These are phyloP conservation scores for Chionomys nivalis DNA, from an alignment of 2,113 vertebrate species.

Conservation along the genomic window DNA sequence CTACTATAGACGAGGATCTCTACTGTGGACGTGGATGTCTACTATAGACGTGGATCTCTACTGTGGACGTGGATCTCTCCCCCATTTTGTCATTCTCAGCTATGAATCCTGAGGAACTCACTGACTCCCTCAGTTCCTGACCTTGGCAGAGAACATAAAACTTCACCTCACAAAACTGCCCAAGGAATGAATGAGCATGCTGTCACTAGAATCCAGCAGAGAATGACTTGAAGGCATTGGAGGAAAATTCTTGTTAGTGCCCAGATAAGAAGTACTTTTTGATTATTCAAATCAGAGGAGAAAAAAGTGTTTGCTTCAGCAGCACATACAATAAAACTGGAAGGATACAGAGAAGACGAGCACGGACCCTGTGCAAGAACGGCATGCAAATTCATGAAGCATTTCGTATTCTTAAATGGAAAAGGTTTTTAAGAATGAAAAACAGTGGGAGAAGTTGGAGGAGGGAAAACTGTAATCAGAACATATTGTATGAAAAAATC, in stretches of 20 bases:
- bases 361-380: too few relatives aligned
- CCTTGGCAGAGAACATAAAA: neutral
- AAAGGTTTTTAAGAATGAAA: neutral
- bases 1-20: too few relatives aligned
- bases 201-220: neutral
- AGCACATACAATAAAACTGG: neutral
- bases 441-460: neutral
- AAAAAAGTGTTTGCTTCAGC: neutral
- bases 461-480: neutral
- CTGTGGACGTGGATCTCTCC: neutral
- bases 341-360: neutral
- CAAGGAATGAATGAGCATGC: neutral
- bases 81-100: neutral
- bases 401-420: neutral
- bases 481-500: neutral
- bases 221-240: neutral
- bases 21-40: neutral
- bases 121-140: neutral
- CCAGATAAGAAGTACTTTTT: neutral
- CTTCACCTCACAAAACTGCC: neutral
- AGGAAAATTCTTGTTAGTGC: neutral
- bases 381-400: neutral
- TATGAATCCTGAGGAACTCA: accelerated
- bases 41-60: too few relatives aligned
- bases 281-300: neutral